Evolutionary conservation across 2,888 invertebrate species (phyloP).

Genomic region (Tenodera sinensis): DNA sequence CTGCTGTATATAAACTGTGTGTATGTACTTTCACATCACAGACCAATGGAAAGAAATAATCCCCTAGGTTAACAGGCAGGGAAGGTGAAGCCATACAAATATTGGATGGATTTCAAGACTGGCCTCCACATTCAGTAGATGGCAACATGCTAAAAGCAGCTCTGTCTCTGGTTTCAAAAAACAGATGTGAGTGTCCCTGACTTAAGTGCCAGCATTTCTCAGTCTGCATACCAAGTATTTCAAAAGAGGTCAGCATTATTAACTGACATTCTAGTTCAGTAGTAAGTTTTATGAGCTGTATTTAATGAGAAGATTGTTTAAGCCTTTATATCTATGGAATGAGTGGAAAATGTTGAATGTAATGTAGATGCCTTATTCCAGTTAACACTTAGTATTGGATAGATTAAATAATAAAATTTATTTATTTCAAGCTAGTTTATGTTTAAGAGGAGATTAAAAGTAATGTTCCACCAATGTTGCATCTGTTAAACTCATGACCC

Average conservation of each 20-base stretch:
- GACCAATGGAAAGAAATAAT: neutral
- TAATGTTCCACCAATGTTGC: too few relatives aligned
- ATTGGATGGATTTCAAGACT: neutral
- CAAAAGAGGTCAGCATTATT: neutral
- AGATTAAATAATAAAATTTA: too few relatives aligned
- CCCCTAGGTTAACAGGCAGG: neutral
- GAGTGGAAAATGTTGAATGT: too few relatives aligned
- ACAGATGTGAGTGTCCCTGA: neutral
- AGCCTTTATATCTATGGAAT: too few relatives aligned
- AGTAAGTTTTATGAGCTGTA: too few relatives aligned
- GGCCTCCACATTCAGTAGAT: neutral
- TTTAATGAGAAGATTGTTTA: too few relatives aligned
- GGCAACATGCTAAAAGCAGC: neutral
- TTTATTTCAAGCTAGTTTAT: too few relatives aligned
- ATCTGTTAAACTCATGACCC: too few relatives aligned
- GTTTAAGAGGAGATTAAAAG: too few relatives aligned
- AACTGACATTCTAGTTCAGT: too few relatives aligned
- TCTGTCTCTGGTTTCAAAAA: neutral
- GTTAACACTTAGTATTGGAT: too few relatives aligned
- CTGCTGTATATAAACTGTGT: neutral
- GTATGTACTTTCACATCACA: neutral
- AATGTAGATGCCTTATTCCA: too few relatives aligned
- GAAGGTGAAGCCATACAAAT: neutral
- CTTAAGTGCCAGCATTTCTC: neutral
- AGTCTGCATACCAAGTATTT: neutral